Conservation (phyloP, 2,888 invertebrate genomes). For the Lampropteryx suffumata region DNA sequence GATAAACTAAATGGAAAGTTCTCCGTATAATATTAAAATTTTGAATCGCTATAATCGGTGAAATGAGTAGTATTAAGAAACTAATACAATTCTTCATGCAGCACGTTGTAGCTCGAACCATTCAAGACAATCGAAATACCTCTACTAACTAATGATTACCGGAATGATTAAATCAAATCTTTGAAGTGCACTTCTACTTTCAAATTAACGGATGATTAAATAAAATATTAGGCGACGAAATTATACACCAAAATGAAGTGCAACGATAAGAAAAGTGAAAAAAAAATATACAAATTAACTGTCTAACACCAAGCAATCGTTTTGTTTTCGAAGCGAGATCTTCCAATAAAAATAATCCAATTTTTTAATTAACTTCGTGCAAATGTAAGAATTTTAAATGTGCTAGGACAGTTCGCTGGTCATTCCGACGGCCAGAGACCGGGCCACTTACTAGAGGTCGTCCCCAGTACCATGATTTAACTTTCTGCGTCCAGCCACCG, state of each 20-base stretch:
- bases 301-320: conserved; percentile 76
- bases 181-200: conserved; percentile 60
- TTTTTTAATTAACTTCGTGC: conserved; percentile 67
- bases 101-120: conserved; percentile 60
- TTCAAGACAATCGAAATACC: conserved; percentile 60
- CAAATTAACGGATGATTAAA: conserved; percentile 53
- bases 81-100: conserved; percentile 68
- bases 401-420: conserved; percentile 77
- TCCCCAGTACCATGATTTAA: conserved; percentile 98
- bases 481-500: conserved; percentile 98
- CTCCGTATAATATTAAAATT: conserved; percentile 40
- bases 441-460: conserved; percentile 96
- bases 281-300: conserved; percentile 52
- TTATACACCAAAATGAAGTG: conserved; percentile 74
- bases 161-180: conserved; percentile 54
- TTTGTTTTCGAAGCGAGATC: conserved; percentile 72
- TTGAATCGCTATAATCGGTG: conserved; percentile 38
- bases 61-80: conserved; percentile 40
- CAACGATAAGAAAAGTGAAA: conserved; percentile 73
- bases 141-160: conserved; percentile 73
- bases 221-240: conserved; percentile 55
- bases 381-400: conserved; percentile 76
- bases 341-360: conserved; percentile 59
- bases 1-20: conserved; percentile 29
- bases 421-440: conserved; percentile 69